A percentile compares a stretch with the other conserved stretches of the same genome.
Evolutionary conservation across 2,888 invertebrate genomes (phyloP).

Genomic region (Volucella zonaria): DNA sequence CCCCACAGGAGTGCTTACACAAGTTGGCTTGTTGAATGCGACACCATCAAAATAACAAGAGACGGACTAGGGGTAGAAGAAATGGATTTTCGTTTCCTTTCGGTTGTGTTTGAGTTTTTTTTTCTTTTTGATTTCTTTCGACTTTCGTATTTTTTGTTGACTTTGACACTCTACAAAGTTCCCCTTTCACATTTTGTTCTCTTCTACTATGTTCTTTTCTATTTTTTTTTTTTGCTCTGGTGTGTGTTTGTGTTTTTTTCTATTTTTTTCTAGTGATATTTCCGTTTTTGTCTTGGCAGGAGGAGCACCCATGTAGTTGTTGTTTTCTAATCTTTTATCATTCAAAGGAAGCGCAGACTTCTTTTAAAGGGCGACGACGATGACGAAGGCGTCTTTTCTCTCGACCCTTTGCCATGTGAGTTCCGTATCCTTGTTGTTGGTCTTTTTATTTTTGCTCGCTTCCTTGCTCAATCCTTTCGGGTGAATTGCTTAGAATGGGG

Average conservation of each 20-base stretch:
- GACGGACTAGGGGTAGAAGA: slow-evolving; percentile 16
- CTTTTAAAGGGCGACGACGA: slow-evolving; percentile 36
- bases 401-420: slow-evolving; percentile 42
- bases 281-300: slow-evolving; percentile 6
- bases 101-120: slow-evolving; percentile 53
- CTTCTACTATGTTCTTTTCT: slow-evolving; percentile 11
- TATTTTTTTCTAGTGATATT: slow-evolving; percentile 19
- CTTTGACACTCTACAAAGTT: slow-evolving; percentile 58
- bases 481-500: slow-evolving; percentile 63
- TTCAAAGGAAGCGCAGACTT: slow-evolving; percentile 54
- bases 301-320: slow-evolving; percentile 27
- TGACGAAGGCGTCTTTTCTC: slow-evolving; percentile 22
- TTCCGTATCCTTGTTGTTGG: slow-evolving; percentile 3
- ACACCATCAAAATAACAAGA: slow-evolving; percentile 1
- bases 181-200: slow-evolving; percentile 37
- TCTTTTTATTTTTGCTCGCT: slow-evolving; percentile 16
- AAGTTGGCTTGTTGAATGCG: slow-evolving; percentile 70
- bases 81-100: slow-evolving; percentile 60
- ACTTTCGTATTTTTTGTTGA: slow-evolving; percentile 48
- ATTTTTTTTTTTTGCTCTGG: slow-evolving; percentile 11
- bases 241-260: slow-evolving; percentile 35
- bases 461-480: slow-evolving; percentile 47
- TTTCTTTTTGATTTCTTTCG: slow-evolving; percentile 18
- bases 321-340: slow-evolving; percentile 54
- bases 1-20: slow-evolving; percentile 67